Percentiles rank a stretch among this genome's conserved stretches.
These are phyloP conservation scores for Dolichomitus sp. DNA, from an alignment of 2,888 invertebrate genomes.

Conservation along the genomic window DNA sequence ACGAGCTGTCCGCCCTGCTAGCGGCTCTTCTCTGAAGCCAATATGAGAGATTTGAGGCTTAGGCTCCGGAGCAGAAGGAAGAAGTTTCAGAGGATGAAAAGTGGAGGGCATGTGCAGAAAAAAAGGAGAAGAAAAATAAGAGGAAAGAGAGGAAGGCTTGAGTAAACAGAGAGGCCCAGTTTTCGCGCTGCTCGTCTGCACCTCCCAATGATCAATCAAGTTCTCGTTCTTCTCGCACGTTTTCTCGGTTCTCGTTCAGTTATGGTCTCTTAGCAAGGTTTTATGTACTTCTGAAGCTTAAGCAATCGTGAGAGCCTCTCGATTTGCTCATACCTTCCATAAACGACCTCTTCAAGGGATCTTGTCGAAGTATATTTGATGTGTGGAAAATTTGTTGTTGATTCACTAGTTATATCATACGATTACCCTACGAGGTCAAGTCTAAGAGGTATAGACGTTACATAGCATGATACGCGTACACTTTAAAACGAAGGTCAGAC, in stretches of 20 bases:
- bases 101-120: conserved; percentile 47
- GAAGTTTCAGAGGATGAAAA: conserved; percentile 49
- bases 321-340: background rate
- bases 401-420: background rate
- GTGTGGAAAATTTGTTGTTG: background rate
- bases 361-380: background rate
- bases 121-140: conserved; percentile 54
- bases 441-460: conserved; percentile 3
- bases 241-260: conserved; percentile 22
- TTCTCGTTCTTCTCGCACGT: conserved; percentile 60
- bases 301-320: conserved; percentile 45
- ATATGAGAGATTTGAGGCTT: conserved; percentile 55
- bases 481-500: conserved; percentile 48
- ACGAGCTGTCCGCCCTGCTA: conserved; percentile 77
- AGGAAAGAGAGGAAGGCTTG: conserved; percentile 76
- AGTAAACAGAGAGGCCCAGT: conserved; percentile 80
- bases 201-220: conserved; percentile 80
- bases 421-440: conserved; percentile 20
- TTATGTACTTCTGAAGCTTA: conserved; percentile 29
- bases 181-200: conserved; percentile 79
- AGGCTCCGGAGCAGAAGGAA: conserved; percentile 26
- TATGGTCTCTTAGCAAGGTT: conserved; percentile 5
- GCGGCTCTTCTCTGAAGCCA: conserved; percentile 64
- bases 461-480: background rate
- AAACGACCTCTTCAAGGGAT: background rate